These are phyloP conservation scores for Cyrtodaria siliqua DNA, from an alignment of 2,888 invertebrate species.

Conservation along the genomic window DNA sequence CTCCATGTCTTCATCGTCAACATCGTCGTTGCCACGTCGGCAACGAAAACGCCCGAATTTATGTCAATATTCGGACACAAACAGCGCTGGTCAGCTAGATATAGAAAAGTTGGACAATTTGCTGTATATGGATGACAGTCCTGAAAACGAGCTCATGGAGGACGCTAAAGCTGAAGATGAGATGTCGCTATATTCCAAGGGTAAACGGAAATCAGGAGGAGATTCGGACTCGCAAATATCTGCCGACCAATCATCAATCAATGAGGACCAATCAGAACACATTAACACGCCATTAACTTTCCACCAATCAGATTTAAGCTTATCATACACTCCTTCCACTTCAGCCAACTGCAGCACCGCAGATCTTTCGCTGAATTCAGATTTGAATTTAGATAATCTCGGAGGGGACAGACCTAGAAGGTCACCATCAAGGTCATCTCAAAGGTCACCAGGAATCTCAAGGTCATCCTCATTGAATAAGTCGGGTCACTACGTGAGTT, in stretches of 20 bases:
- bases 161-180: slow-evolving; percentile 60
- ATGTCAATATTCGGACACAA: slow-evolving; percentile 56
- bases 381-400: slow-evolving; percentile 6
- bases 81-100: slow-evolving; percentile 51
- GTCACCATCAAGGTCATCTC: slow-evolving; percentile 55
- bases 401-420: slow-evolving; percentile 27
- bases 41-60: slow-evolving; percentile 78
- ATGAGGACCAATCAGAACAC: slow-evolving; percentile 50
- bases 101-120: slow-evolving; percentile 69
- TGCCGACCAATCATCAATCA: slow-evolving; percentile 42
- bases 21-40: slow-evolving; percentile 81
- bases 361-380: slow-evolving; percentile 42
- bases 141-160: slow-evolving; percentile 39
- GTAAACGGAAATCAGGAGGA: slow-evolving; percentile 51
- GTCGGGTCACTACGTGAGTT: slow-evolving; percentile 87
- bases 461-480: slow-evolving; percentile 48
- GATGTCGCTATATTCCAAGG: slow-evolving; percentile 58
- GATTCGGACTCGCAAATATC: slow-evolving; percentile 60
- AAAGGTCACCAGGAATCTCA: slow-evolving; percentile 43
- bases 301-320: slow-evolving; percentile 60
- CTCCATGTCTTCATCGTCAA: slow-evolving; percentile 85
- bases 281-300: slow-evolving; percentile 26
- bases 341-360: slow-evolving; percentile 59
- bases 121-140: slow-evolving; percentile 68
- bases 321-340: slow-evolving; percentile 55